Evolutionary conservation across 1,140 invertebrate genomes (phyloP), one percentile per base, ranked within the genome.

Genomic region (Portunus trituberculatus): DNA sequence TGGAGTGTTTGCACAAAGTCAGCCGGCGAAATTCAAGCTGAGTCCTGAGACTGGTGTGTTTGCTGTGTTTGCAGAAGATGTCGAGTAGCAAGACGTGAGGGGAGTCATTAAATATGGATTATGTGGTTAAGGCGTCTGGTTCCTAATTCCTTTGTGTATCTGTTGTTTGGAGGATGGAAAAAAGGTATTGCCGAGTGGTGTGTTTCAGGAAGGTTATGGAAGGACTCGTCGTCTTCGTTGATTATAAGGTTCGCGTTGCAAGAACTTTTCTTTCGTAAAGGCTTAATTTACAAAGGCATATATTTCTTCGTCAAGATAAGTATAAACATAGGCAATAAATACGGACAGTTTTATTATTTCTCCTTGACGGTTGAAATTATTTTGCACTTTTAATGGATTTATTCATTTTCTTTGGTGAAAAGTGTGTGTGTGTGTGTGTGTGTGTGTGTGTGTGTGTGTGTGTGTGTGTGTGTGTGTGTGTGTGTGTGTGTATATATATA

Each of bases 401-500:
- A 59, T 10, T 59, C 12, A 10, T 59, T 59, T 20, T 59, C 52
- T 20, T 59, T 59, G 52, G 12, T 59, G 16, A 14, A 59, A 7
- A 52, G 6, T 59, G 12, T 59, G 12, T 59, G 12, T 59, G n/a
- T 86, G n/a, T 86, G n/a, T 28, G 14, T 86, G 6, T 32, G 28
- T 86, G 28, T 86, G 28, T 86, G 28, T 86, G 28, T 86, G 28
- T 86, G 28, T 86, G 28, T 86, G 28, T 86, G 28, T 86, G 28
- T 86, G 28, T 86, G 28, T 86, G 28, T 86, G 28, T 86, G 14
- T 86, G 28, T 86, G 28, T 29, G 14, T 86, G 28, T 86, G 28
- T 86, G 28, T 86, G 28, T 86, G 28, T 86, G 28, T 86, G 28
- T 86, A 86, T 86, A 86, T 86, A 86, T 86, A 86, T 86, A 86